phyloP scores from a whole-genome alignment of 2,113 vertebrate genomes.

The Oriolus oriolus region DNA sequence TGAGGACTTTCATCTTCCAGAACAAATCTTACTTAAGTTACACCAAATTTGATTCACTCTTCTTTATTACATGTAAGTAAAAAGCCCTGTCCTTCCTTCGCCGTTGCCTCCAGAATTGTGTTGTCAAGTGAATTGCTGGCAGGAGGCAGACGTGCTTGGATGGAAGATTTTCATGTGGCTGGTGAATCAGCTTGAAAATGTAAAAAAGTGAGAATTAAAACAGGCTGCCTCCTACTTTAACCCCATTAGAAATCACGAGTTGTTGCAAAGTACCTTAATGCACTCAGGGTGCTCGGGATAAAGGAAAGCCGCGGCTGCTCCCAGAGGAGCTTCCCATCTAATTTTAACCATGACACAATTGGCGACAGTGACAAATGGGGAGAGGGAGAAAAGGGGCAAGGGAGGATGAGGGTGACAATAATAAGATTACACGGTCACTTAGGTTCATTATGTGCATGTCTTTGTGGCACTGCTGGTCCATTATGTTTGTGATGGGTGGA shows the following conservation, averaged over 20 bases:
- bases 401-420: constrained; percentile 35
- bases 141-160: not conserved
- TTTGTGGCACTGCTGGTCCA: not conserved
- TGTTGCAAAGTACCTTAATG: not conserved
- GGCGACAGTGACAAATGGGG: not conserved
- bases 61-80: not conserved
- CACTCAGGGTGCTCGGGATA: not conserved
- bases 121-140: not conserved
- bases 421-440: constrained; percentile 52
- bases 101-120: not conserved
- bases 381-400: not conserved
- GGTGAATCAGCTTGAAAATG: not conserved
- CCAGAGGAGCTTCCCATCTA: constrained; percentile 5
- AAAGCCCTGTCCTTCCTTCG: not conserved
- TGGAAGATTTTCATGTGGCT: not conserved
- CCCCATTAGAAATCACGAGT: not conserved
- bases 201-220: not conserved
- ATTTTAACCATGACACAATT: constrained; percentile 2
- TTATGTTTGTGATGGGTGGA: not conserved
- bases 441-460: not conserved
- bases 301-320: not conserved
- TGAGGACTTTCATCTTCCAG: not conserved
- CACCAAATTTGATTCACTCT: not conserved
- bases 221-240: not conserved
- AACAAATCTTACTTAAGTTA: not conserved